phyloP scores from a whole-genome alignment of 1,140 invertebrate genomes.

The Onthophagus taurus region DNA sequence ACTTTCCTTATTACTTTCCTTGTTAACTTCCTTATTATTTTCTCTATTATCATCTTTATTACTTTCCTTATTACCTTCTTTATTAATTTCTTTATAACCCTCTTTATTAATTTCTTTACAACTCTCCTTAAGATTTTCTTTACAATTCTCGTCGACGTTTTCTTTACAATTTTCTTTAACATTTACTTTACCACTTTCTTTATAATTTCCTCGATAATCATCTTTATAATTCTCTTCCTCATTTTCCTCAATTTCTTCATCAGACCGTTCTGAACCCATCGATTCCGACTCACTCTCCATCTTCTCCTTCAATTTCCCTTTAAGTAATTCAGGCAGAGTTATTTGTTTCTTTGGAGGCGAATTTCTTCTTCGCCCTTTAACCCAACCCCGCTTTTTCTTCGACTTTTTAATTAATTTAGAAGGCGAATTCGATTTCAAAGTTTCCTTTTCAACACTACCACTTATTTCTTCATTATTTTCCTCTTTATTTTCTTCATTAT shows the following conservation, averaged over 20 bases:
- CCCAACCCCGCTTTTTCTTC: constrained; percentile 36
- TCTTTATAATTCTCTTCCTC: too few species aligned
- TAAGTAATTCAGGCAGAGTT: constrained; percentile 29
- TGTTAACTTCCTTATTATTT: too few species aligned
- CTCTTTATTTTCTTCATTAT: background rate
- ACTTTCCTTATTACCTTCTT: too few species aligned
- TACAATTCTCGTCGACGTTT: too few species aligned
- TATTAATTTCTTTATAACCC: too few species aligned
- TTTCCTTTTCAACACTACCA: background rate
- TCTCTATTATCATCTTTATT: constrained; percentile 21
- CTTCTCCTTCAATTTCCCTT: constrained; percentile 22
- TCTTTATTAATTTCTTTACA: too few species aligned
- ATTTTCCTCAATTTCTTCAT: constrained; percentile 24
- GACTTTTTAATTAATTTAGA: constrained; percentile 26
- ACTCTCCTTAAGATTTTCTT: too few species aligned
- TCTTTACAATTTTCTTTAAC: too few species aligned
- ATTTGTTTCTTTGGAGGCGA: constrained; percentile 19
- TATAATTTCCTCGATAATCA: too few species aligned
- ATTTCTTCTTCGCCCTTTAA: constrained; percentile 28
- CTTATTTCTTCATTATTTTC: background rate
- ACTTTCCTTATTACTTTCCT: constrained; percentile 4
- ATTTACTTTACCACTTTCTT: constrained; percentile 8
- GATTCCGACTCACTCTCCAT: constrained; percentile 32
- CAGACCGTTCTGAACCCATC: constrained; percentile 29
- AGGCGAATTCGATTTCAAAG: constrained; percentile 16